Evolutionary conservation across 64 coral and sea anemone genomes (phyloP), one percentile per base, ranked within the genome.

Genomic region (Dendronephthya gigantea): DNA sequence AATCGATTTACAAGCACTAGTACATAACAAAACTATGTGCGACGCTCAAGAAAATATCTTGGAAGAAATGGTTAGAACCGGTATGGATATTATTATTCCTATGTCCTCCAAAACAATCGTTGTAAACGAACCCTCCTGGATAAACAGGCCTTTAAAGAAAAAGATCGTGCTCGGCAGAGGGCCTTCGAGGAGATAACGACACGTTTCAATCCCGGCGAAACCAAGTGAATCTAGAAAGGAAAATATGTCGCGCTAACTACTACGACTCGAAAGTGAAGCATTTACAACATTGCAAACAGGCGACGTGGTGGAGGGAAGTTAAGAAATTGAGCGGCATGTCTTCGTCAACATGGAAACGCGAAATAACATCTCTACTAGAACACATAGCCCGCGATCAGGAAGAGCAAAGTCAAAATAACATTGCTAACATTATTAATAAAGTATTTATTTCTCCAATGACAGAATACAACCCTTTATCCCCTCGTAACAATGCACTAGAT

Each of bases 371-470:
- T 11, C 4, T 45, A 45, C 41, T 45, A 45, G n/a, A n/a, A 45
- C 41, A 45, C 41, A 45, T 45, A 45, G 41, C 4, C 41, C 11
- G 41, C 11, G 41, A 11, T 45, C 41, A 45, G 41, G 41, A 45
- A 45, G 11, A 4, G 41, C 41, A 4, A 45, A 45, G 11, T 45
- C 85, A 3, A 66, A 22, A 66, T 30, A 66, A 45, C 29, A 34
- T 87, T 30, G 85, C 68, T 65, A 79, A 79, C 70, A 41, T 79
- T 75, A 87, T 87, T 14, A 87, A 87, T 79, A 35, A 81, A 12
- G 47, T 68, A 31, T 87, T 87, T 82, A 29, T 87, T 33, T 82
- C 86, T 41, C 62, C 86, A 79, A 87, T 87, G 72, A 82, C 3
- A 9, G 72, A 41, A 17, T 82, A 82, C 33, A 87, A 34, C 48